Evolutionary conservation across 2,797 vertebrate genomes (phyloP), one percentile per base, ranked within the genome.

Genomic region (Emydoidea blandingii): DNA sequence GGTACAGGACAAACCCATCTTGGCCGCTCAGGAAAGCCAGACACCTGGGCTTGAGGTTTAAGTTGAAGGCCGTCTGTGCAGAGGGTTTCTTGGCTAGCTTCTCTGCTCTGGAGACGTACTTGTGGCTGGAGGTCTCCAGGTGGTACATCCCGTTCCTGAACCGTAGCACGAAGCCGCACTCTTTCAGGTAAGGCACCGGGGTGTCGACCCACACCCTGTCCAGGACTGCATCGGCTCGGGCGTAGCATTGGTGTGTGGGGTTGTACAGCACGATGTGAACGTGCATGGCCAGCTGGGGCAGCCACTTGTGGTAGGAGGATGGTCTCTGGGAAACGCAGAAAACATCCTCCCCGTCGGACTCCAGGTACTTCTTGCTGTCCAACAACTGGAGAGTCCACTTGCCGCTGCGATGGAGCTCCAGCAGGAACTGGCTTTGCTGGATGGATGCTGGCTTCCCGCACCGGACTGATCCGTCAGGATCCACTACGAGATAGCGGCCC

Each of bases 311-410:
- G 86, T 95, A 96, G 25, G 96, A 86, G 0, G 97, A 95, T 80
- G 97, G 97, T 21, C 89, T 79, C 37, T 81, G 54, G 56, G 96
- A 91, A 50, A 85, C 89, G 59, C 97, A 98, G 95, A 97, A 97
- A 34, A 97, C 97, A 1, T 96, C 92, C 56, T 97, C 79, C 0
- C 97, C 97, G 3, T 98, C 91, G 0, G 97, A 98, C 79, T 97
- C 97, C 83, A 98, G 80, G 54, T 97, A 98, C 54, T 87, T 94
- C 21, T 94, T 86, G 18, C 94, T 97, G 44, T 96, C 92, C 5
- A 92, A 14, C 31, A 97, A 95, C 72, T 97, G 97, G 25, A 98
- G 93, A 6, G 96, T 98, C 97, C 97, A 98, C 4, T 96, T 96
- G 76, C 97, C 90, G 1, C 97, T 97, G 8, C 88, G 88, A 83